These are phyloP conservation scores for Periplaneta americana DNA, from an alignment of 1,140 invertebrate species.

Conservation along the genomic window DNA sequence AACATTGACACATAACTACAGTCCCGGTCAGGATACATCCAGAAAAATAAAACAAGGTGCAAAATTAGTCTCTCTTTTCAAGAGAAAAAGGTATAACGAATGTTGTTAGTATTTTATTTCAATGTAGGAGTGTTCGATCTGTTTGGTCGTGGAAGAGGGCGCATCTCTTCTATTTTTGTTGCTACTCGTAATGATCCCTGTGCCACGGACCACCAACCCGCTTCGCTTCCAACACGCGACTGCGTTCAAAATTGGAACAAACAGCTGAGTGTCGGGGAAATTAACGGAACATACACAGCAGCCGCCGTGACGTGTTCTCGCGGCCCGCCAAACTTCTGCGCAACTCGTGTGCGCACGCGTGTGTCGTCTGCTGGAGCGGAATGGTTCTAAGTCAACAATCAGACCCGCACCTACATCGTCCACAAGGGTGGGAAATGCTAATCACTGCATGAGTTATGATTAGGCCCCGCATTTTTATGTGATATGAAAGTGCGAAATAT, in stretches of 20 bases:
- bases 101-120: not conserved
- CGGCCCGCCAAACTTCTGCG: not conserved
- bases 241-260: not conserved
- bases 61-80: not conserved
- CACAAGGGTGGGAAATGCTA: no score
- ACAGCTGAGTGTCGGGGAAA: not conserved
- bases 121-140: not conserved
- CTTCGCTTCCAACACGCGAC: not conserved
- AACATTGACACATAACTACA: not conserved
- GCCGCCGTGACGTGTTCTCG: not conserved
- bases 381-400: not conserved
- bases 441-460: no score
- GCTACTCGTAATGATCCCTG: not conserved
- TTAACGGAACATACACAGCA: not conserved
- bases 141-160: not conserved
- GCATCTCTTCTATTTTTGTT: not conserved
- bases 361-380: not conserved
- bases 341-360: not conserved
- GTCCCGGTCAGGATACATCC: not conserved
- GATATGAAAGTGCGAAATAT: no score
- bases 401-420: not conserved
- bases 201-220: not conserved
- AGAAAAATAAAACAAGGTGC: not conserved
- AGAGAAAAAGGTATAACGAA: not conserved
- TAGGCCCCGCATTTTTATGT: no score